Base-by-base conservation (phyloP, 2,888 invertebrate genomes). In the Thecocarcelia acutangulata region DNA sequence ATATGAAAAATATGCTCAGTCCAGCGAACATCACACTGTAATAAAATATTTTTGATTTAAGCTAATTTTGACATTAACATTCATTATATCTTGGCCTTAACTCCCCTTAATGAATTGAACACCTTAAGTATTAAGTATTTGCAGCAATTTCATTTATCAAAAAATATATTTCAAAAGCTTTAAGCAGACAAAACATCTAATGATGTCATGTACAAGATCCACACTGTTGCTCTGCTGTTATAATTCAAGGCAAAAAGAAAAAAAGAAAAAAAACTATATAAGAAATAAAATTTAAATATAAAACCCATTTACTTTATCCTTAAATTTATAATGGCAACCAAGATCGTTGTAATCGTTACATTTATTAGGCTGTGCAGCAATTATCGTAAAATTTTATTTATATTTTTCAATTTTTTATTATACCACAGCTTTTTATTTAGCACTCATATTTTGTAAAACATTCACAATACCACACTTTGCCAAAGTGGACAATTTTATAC, bases 301-400 rank as follows among this genome's bases (percentile, higher is more conserved):
- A 64, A 70, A 48, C 68, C 73, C 81, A 81, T 77, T 81, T 64
- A 73, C 68, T 82, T 82, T 82, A 82, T 82, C 82, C 74, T 12
- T n/a, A 66, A 74, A 82, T 82, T 82, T 82, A 82, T 74, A 69
- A 78, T 37, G 66, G 64, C 82, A 80, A 79, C 69, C 21, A 42
- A 2, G 64, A 69, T 69, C 69, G 15, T 11, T 54, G 64, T 74
- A 82, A 82, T 82, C 82, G 64, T 63, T 82, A 64, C 78, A 78
- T 82, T 82, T 82, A 74, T 78, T 74, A 69, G 72, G 40, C 76
- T 59, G 40, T 48, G 75, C 84, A 85, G 85, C 88, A 87, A 88
- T 87, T 87, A 87, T 85, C 87, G 84, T 87, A 86, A 87, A 87
- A 88, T 87, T 87, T 88, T 86, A 88, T 82, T 69, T 76, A 81